A percentile compares a stretch with the other conserved stretches of the same genome.
Conservation (phyloP, 64 coral and sea anemone genomes). For the Platygyra sinensis region DNA sequence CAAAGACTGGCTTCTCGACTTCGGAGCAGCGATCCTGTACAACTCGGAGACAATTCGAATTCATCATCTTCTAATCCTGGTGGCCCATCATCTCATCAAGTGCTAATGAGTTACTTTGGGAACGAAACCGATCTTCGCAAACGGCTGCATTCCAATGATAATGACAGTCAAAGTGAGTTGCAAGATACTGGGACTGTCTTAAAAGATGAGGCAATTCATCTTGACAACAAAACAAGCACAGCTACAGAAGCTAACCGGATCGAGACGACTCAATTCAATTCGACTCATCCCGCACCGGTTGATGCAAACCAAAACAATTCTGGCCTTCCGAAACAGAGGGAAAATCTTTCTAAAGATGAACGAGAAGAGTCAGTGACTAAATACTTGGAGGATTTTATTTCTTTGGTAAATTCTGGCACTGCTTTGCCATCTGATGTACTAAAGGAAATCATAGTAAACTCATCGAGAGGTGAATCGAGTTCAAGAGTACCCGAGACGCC, state of each 20-base stretch:
- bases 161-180: neutral
- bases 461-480: neutral
- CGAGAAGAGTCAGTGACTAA: constrained; percentile 16
- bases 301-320: neutral
- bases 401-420: neutral
- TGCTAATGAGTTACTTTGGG: constrained; percentile 77
- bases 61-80: neutral
- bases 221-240: constrained; percentile 14
- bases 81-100: constrained; percentile 48
- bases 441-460: neutral
- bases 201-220: neutral
- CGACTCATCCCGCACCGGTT: neutral
- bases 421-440: neutral
- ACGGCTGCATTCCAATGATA: neutral
- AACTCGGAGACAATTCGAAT: neutral
- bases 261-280: neutral
- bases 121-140: constrained; percentile 67
- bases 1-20: neutral
- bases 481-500: neutral
- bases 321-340: neutral
- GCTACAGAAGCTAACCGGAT: neutral
- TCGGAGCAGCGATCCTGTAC: neutral
- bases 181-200: neutral
- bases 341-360: neutral
- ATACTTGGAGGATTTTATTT: constrained; percentile 26